Evolutionary conservation across 2,797 vertebrate species (phyloP).

Genomic region (Neosilurus mollespiculum): DNA sequence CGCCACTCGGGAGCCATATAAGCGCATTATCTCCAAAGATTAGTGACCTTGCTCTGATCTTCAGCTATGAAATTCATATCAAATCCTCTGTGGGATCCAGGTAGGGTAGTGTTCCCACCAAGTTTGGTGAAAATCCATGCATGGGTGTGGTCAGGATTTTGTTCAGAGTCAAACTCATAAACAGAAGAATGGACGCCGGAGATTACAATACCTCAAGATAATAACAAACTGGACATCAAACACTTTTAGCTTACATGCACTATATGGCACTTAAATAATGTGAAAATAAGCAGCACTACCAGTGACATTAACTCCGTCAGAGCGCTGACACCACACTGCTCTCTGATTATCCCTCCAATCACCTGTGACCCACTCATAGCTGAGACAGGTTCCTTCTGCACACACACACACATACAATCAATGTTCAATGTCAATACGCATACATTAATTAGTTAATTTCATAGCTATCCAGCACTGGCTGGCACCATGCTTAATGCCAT

Average conservation of each 20-base stretch:
- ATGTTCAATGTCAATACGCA: not conserved
- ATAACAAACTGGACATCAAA: not conserved
- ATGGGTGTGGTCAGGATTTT: too few species aligned
- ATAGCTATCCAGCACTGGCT: not conserved
- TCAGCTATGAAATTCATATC: too few species aligned
- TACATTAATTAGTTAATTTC: not conserved
- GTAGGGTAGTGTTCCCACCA: too few species aligned
- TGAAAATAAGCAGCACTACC: constrained; percentile 62
- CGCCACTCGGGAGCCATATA: too few species aligned
- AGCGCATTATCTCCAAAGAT: too few species aligned
- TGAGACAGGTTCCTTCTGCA: constrained; percentile 80
- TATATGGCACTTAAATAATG: constrained; percentile 1
- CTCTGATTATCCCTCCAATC: constrained; percentile 79
- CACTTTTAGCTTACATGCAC: not conserved
- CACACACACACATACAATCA: constrained; percentile 21
- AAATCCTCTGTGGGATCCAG: too few species aligned
- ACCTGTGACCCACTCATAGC: constrained; percentile 78
- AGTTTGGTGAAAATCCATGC: too few species aligned
- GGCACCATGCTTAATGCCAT: not conserved
- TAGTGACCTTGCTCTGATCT: too few species aligned
- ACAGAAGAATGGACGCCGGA: too few species aligned
- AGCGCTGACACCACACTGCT: constrained; percentile 83
- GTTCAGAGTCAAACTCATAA: too few species aligned
- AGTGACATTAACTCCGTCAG: constrained; percentile 83
- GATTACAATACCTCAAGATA: too few species aligned